Evolutionary conservation across 1,140 invertebrate species (phyloP), one percentile per base, ranked within the genome.

Genomic region (Cherax quadricarinatus): DNA sequence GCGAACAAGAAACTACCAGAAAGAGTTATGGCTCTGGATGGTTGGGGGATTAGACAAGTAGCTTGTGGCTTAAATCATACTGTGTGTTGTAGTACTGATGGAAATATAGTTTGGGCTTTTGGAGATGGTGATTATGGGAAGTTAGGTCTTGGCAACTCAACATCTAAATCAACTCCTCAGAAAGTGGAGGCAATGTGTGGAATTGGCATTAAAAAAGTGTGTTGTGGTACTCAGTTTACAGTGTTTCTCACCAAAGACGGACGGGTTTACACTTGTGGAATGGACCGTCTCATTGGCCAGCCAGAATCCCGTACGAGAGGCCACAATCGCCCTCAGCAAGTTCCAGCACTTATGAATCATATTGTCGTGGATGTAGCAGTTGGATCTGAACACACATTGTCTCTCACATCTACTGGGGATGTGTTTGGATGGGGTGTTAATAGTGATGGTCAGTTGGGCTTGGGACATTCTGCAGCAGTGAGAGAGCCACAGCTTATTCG

Each of bases 81-180:
- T 0, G 95, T 97, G 41, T 96, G 96, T 94, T 94, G 96, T 60
- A 96, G 96, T 14, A 89, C 94, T 16, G 96, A 97, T 94, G 96
- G 96, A 4, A 95, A 95, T 86, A 95, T 94, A n/a, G 96, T 96
- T 0, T 97, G 96, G 96, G 95, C 96, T 4, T 97, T 97, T 95
- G 97, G 97, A 4, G 96, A 97, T 95, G 96, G 96, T 7, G 96
- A 97, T 94, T 96, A 96, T 95, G 97, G 97, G 14, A 97, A 97
- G 94, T 94, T 97, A 51, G 96, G 96, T 12, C 94, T 96, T 51
- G 96, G 96, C 75, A 96, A 96, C 94, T 96, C 95, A 16, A 95
- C 95, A 16, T 95, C 96, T 49, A 96, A 96, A 92, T 95, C 96
- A 14, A 95, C 95, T n/a, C 96, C 96, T 18, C 94, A 95, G 93